Evolutionary conservation across 2,113 vertebrate genomes (phyloP), one percentile per base, ranked within the genome.

Genomic region (Dendropsophus ebraccatus): DNA sequence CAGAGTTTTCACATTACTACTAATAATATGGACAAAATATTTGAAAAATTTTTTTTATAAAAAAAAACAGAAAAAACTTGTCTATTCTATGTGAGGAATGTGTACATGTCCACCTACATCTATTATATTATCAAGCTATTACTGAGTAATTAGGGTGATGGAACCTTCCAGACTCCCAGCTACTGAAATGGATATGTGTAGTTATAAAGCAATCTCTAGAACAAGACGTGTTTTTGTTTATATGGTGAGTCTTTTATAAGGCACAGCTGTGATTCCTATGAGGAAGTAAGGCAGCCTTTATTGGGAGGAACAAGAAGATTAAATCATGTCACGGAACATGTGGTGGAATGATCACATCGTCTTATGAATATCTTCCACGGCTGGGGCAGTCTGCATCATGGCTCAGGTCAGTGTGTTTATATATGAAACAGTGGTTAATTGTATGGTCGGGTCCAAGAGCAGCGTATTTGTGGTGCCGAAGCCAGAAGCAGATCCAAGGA

Each of bases 261-360:
- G 54, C 35, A 84, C 82, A 84, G 82, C 82, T 83, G 82, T 11
- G 52, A 58, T 54, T 58, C 23, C 82, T 74, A 83, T 83, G 52
- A 83, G 82, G 82, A 83, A 83, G 82, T 83, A 83, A 83, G 49
- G 56, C 69, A 74, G 72, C 50, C 82, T 83, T 83, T 83, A 83
- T 74, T 19, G 69, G 69, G 69, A 83, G 82, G 69, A 83, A 83
- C 74, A 74, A 83, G 45, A 73, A 69, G 82, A 83, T 83, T 83
- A 83, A 83, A 83, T 83, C 82, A 83, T 83, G 69, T 41, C 50
- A 74, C 5, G 69, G 45, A 52, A 72, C 82, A 83, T 73, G 69
- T 83, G 82, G 82, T 16, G 82, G 58, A 83, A 83, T 74, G 49
- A 83, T 83, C 69, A 74, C 19, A 73, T 58, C 56, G 58, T 37